Evolutionary conservation across 2,888 invertebrate species (phyloP), one percentile per base, ranked within the genome.

Genomic region (Nyleta sp.): DNA sequence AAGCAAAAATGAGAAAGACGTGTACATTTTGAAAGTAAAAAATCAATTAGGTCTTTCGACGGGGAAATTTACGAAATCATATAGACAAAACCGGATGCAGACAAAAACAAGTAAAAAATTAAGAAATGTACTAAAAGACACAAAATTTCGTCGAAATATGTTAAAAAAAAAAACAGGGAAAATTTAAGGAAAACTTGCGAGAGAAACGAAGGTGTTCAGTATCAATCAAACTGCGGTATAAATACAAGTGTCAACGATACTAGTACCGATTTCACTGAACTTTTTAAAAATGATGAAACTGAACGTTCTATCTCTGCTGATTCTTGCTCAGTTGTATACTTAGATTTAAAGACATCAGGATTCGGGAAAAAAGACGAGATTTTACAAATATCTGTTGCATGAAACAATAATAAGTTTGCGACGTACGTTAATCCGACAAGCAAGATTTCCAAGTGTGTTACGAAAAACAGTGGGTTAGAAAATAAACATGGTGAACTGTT

Each of bases 181-280:
- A 38, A 57, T 57, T 20, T 22, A 24, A 18, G 53, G 28, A 18
- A 70, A 44, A 15, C 24, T 17, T 44, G 44, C 17, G 44, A 44
- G 15, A 8, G 17, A 44, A 44, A 18, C 17, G 44, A 44, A 17
- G 44, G 44, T 44, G 15, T 44, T 44, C 44, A 44, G 17, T 44
- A 44, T 18, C 44, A 44, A 44, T 17, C 44, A 15, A 44, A 44
- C 10, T 44, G 44, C 17, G 44, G 44, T 44, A 44, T 44, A n/a
- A 44, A 44, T 44, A 15, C 44, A 17, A 15, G 7, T 28, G 28
- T 5, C 28, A 28, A 4, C 7, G 28, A 28, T 4, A 28, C 28
- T 28, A 7, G 5, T 28, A 28, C 28, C 28, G 28, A 28, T 28
- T 28, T 28, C 28, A 28, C 28, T 28, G 28, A 28, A 28, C 28